Conservation (phyloP, 2,888 invertebrate genomes). For the Luperina nickerlii region DNA sequence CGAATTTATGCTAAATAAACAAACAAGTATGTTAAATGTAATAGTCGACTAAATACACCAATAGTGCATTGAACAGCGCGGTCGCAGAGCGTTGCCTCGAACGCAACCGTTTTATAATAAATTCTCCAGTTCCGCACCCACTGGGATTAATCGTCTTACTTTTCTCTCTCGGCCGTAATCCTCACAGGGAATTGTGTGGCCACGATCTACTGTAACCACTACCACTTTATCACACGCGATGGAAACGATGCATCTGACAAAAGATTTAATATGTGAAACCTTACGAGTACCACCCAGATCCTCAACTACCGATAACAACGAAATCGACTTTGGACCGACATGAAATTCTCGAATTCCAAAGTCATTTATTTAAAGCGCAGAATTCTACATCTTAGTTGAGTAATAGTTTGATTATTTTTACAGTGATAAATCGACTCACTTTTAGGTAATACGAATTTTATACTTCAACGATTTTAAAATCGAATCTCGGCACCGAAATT, state of each 20-base stretch:
- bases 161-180: slow-evolving; percentile 87
- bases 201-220: slow-evolving; percentile 80
- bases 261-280: slow-evolving; percentile 66
- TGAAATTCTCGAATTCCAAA: slow-evolving; percentile 62
- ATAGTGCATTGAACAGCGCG: slow-evolving; percentile 76
- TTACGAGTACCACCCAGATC: slow-evolving; percentile 57
- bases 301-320: slow-evolving; percentile 57
- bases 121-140: slow-evolving; percentile 84
- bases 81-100: slow-evolving; percentile 71
- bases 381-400: slow-evolving; percentile 62
- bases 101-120: slow-evolving; percentile 88
- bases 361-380: slow-evolving; percentile 63
- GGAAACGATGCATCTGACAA: slow-evolving; percentile 67
- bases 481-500: slow-evolving; percentile 62
- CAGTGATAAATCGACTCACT: slow-evolving; percentile 64
- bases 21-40: slow-evolving; percentile 63
- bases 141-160: slow-evolving; percentile 90
- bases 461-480: slow-evolving; percentile 64
- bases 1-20: slow-evolving; percentile 44
- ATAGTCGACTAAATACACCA: slow-evolving; percentile 72
- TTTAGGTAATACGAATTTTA: slow-evolving; percentile 62
- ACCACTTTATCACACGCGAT: slow-evolving; percentile 73
- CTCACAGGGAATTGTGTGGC: slow-evolving; percentile 87
- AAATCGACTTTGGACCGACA: slow-evolving; percentile 61
- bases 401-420: slow-evolving; percentile 69